Percentiles rank a stretch among this genome's conserved stretches.
Evolutionary conservation across 2,113 vertebrate species (phyloP).

Genomic region (Poeciliopsis turrubarensis): DNA sequence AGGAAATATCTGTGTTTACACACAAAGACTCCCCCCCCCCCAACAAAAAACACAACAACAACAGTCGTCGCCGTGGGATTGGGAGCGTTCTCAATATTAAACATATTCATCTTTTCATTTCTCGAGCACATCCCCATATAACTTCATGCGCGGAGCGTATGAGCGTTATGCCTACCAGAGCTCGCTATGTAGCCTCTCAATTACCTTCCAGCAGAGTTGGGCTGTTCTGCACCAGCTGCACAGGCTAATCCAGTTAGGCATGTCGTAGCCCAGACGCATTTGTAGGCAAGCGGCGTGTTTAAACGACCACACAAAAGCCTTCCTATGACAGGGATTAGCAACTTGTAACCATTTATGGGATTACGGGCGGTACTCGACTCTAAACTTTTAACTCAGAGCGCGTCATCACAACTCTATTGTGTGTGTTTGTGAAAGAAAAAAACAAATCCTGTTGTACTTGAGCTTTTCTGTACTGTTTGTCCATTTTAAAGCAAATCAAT

Average conservation of each 20-base stretch:
- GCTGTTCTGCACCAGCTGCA: conserved; percentile 21
- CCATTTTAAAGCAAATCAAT: too few relatives aligned
- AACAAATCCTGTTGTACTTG: too few relatives aligned
- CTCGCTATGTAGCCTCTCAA: conserved; percentile 36
- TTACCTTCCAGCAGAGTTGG: conserved; percentile 46
- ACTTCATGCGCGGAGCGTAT: conserved; percentile 8
- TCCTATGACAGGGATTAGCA: conserved; percentile 41
- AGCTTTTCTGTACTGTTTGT: too few relatives aligned
- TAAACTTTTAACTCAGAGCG: background rate
- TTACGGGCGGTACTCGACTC: conserved; percentile 32
- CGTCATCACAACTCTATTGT: background rate
- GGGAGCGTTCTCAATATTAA: background rate
- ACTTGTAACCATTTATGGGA: conserved; percentile 50
- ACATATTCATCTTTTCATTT: conserved; percentile 14
- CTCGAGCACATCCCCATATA: conserved; percentile 11
- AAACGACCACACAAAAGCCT: conserved; percentile 40
- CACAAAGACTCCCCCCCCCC: too few relatives aligned
- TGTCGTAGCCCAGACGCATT: conserved; percentile 32
- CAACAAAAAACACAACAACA: too few relatives aligned
- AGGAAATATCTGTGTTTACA: conserved; percentile 13
- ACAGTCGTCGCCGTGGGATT: too few relatives aligned
- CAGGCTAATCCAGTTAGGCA: conserved; percentile 60
- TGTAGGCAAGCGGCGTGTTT: conserved; percentile 46
- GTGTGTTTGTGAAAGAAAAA: background rate
- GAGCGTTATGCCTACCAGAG: conserved; percentile 28